phyloP scores from a whole-genome alignment of 2,113 vertebrate genomes.

The Anthoscopus minutus region DNA sequence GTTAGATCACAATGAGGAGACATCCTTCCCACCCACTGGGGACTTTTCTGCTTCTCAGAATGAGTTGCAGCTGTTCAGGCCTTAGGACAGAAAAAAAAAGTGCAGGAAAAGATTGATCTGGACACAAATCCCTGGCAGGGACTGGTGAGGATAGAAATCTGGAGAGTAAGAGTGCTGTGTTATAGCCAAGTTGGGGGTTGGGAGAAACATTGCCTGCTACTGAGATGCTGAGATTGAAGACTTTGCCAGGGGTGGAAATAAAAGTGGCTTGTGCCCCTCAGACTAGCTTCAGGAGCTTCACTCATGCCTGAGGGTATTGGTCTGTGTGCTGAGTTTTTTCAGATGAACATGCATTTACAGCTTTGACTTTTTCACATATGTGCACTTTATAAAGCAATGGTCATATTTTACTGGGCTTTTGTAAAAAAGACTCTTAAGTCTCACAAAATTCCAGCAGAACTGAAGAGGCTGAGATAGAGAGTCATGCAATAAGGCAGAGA shows the following conservation, averaged over 20 bases:
- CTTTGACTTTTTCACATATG: background rate
- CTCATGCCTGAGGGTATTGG: background rate
- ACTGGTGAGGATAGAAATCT: conserved; percentile 4
- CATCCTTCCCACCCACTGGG: background rate
- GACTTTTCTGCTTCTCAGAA: background rate
- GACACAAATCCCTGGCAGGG: background rate
- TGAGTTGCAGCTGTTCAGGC: conserved; percentile 24
- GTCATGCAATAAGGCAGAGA: background rate
- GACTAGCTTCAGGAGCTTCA: background rate
- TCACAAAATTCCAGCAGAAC: background rate
- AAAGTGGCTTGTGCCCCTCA: background rate
- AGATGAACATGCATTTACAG: background rate
- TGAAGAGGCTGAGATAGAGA: background rate
- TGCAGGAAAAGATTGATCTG: background rate
- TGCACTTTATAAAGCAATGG: background rate
- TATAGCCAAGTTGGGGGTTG: background rate
- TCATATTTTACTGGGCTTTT: conserved; percentile 17
- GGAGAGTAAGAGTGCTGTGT: background rate
- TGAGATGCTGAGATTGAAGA: background rate
- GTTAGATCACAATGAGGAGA: background rate
- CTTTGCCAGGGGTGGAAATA: background rate
- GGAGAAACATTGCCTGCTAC: background rate
- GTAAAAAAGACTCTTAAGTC: background rate
- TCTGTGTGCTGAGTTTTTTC: background rate
- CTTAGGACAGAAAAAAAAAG: background rate